A percentile compares a stretch with the other conserved stretches of the same genome.
phyloP scores from a whole-genome alignment of 2,113 vertebrate species.

The Meles meles region DNA sequence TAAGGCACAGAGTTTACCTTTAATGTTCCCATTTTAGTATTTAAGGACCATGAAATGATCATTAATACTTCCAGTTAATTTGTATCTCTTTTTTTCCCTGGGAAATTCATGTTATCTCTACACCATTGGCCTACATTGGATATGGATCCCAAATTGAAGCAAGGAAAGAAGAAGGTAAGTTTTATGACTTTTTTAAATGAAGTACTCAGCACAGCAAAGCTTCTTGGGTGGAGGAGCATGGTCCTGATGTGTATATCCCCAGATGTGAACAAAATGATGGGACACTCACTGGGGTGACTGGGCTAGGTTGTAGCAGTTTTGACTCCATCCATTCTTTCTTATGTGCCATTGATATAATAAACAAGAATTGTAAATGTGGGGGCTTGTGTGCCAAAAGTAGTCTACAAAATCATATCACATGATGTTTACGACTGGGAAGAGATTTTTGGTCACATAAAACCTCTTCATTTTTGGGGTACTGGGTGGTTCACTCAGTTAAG shows the following conservation, averaged over 20 bases:
- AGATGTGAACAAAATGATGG: neutral
- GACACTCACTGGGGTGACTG: neutral
- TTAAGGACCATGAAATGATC: neutral
- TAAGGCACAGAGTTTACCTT: neutral
- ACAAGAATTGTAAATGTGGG: neutral
- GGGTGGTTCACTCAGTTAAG: neutral
- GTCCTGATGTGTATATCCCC: neutral
- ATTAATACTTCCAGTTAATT: neutral
- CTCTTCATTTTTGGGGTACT: neutral
- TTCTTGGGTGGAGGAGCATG: neutral
- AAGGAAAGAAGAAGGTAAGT: neutral
- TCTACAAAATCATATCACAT: neutral
- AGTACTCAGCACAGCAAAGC: neutral
- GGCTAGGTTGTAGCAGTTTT: neutral
- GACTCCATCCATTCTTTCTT: neutral
- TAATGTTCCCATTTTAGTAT: neutral
- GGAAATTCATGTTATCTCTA: neutral
- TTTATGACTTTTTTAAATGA: neutral
- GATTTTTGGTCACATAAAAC: neutral
- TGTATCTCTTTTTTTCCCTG: neutral
- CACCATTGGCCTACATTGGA: neutral
- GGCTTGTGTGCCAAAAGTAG: neutral
- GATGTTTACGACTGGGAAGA: neutral
- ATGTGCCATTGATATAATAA: neutral
- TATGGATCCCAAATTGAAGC: neutral